phyloP scores from a whole-genome alignment of 2,113 vertebrate species.

The Nerophis lumbriciformis region DNA sequence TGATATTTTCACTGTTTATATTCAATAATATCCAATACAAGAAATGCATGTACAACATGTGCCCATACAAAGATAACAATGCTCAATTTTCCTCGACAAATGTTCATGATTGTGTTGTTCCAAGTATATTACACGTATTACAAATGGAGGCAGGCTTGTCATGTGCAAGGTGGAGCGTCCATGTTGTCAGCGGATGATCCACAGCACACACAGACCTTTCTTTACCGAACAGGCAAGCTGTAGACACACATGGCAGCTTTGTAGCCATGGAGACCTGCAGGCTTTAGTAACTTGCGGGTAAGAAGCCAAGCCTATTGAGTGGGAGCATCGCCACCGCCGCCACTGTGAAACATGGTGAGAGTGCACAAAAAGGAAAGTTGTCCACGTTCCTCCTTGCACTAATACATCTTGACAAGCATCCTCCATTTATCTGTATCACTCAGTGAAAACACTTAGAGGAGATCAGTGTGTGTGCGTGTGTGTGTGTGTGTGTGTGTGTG shows the following conservation, averaged over 20 bases:
- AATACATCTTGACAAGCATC: constrained; percentile 5
- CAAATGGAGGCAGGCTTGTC: not conserved
- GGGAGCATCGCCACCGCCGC: not conserved
- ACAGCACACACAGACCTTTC: not conserved
- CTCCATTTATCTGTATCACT: not conserved
- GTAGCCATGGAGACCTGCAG: constrained; percentile 10
- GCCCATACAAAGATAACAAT: too few species aligned
- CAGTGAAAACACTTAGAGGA: constrained; percentile 3
- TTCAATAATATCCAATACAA: too few species aligned
- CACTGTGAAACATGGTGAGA: not conserved
- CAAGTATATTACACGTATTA: too few species aligned
- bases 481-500: not conserved
- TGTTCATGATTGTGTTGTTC: too few species aligned
- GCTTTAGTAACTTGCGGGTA: constrained; percentile 10
- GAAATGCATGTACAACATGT: too few species aligned
- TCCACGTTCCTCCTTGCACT: constrained; percentile 1
- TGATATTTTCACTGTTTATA: too few species aligned
- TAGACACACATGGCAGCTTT: constrained; percentile 11
- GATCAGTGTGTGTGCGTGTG: not conserved
- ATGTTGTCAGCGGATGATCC: constrained; percentile 2
- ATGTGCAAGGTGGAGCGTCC: not conserved
- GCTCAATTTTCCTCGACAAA: too few species aligned
- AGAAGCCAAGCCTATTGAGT: constrained; percentile 10
- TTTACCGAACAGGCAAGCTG: constrained; percentile 7
- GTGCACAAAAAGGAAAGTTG: constrained; percentile 6